These are phyloP conservation scores for Hydrolagus colliei DNA, from an alignment of 2,797 vertebrate genomes.

Conservation along the genomic window DNA sequence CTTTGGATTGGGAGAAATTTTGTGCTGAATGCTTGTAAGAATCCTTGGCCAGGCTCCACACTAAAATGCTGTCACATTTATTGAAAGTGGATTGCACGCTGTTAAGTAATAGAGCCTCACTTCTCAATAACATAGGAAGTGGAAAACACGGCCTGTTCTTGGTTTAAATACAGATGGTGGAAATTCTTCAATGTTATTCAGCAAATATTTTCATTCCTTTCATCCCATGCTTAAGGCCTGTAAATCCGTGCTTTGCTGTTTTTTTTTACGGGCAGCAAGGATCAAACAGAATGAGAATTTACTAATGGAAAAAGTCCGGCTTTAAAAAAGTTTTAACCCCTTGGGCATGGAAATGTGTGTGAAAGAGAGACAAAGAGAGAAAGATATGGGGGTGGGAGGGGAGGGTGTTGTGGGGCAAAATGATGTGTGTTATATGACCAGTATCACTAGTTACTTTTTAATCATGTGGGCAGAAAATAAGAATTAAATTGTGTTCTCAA, in stretches of 20 bases:
- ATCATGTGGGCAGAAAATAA: no score
- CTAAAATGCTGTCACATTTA: not conserved
- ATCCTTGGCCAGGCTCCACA: not conserved
- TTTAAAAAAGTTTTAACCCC: not conserved
- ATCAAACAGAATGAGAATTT: not conserved
- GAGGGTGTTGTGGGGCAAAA: no score
- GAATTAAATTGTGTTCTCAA: no score
- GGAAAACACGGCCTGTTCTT: conserved; percentile 12
- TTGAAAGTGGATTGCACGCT: not conserved
- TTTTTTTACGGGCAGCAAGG: not conserved
- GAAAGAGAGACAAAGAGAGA: no score
- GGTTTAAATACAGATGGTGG: conserved; percentile 20
- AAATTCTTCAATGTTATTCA: conserved; percentile 1
- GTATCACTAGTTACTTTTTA: no score
- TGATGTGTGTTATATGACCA: no score
- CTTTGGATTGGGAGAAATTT: no score
- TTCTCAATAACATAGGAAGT: conserved; percentile 2
- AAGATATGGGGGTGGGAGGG: no score
- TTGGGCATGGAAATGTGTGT: not conserved
- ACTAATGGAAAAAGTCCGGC: not conserved
- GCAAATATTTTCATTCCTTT: conserved; percentile 28
- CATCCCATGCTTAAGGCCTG: not conserved
- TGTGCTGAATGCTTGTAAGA: no score
- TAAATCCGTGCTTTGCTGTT: not conserved
- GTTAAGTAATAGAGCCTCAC: not conserved